These are phyloP conservation scores for Ceyx cyanopectus DNA, from an alignment of 2,113 vertebrate species.

Conservation along the genomic window DNA sequence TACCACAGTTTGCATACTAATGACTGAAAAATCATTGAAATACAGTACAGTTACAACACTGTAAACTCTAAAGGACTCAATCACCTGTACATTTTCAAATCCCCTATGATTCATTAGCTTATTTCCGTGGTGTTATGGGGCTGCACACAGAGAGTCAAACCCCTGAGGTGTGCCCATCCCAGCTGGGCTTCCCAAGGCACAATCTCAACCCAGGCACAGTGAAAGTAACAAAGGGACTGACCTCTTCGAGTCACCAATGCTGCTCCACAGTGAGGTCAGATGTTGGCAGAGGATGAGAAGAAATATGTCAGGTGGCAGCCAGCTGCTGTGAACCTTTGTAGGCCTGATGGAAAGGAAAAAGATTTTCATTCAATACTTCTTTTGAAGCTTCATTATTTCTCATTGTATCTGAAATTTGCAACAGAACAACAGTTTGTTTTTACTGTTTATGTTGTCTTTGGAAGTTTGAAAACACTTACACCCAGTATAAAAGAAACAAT, in stretches of 20 bases:
- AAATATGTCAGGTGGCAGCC: neutral
- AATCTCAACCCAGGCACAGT: fast-evolving
- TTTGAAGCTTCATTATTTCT: neutral
- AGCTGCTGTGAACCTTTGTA: neutral
- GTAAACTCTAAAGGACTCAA: neutral
- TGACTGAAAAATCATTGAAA: constrained; percentile 7
- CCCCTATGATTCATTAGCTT: neutral
- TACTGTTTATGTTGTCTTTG: neutral
- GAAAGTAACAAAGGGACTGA: neutral
- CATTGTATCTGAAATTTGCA: neutral
- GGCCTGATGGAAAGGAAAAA: neutral
- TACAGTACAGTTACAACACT: neutral
- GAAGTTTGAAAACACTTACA: neutral
- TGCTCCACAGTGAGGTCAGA: neutral
- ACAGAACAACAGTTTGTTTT: neutral
- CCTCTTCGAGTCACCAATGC: neutral
- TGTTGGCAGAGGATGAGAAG: neutral
- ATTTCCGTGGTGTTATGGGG: neutral
- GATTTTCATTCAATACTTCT: neutral
- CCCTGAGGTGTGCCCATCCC: neutral
- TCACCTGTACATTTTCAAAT: neutral
- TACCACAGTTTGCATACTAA: neutral
- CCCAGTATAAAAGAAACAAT: neutral
- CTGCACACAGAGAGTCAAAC: neutral
- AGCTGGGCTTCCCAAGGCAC: neutral